Evolutionary conservation across 2,888 invertebrate genomes (phyloP), one percentile per base, ranked within the genome.

Genomic region (Tromatobia lineatoria): DNA sequence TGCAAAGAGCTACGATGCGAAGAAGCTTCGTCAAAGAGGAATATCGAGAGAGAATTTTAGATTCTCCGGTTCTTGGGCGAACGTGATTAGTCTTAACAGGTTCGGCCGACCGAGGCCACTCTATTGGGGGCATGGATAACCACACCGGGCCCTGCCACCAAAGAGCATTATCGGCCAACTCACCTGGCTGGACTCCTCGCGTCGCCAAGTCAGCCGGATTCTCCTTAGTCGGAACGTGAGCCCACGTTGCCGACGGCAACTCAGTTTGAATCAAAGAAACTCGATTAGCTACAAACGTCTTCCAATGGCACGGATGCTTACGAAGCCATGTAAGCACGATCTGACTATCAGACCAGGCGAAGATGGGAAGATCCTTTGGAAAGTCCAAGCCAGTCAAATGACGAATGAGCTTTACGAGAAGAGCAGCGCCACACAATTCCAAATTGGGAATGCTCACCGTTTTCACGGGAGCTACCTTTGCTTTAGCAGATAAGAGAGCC

Each of bases 271-370:
- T 64, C 3, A 64, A 18, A 25, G 64, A 64, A 4, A 64, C 42
- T 38, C 42, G 64, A 64, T 64, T 64, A 18, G 42, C 64, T 7
- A 64, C 64, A 34, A 64, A 38, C 42, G 38, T 64, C n/a, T 64
- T 38, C 42, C 64, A 64, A 34, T 64, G 64, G 29, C 64, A 64
- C n/a, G 64, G 64, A 38, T 64, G 64, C 64, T 64, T 64, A 13
- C 64, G 64, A 38, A 64, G 64, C 64, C 64, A 42, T n/a, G 29
- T 64, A 38, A 64, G 42, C 13, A 64, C 42, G 38, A 64, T 64
- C 38, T 64, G 64, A 38, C 64, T 64, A 38, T 64, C 34, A 38
- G 34, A 38, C 34, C 34, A 38, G 1, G 34, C 34, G 6, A 38
- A 38, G 6, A 38, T 38, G 6, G 29, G 29, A 29, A 29, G 29